A percentile compares a stretch with the other conserved stretches of the same genome.
These are phyloP conservation scores for Eulimnadia texana DNA, from an alignment of 1,140 invertebrate species.

Conservation along the genomic window DNA sequence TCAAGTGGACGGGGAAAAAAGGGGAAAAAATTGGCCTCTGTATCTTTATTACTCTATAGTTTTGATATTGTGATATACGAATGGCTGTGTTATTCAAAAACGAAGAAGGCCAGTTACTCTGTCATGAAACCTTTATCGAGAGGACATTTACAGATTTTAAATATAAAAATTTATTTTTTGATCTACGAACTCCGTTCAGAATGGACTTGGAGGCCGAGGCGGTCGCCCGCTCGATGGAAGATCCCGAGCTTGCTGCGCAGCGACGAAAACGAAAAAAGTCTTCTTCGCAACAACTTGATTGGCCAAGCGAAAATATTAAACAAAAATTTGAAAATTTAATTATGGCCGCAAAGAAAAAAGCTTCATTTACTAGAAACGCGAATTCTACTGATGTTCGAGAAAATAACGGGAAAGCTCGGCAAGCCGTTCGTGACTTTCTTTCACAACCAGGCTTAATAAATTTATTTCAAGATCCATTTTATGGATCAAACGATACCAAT, in stretches of 20 bases:
- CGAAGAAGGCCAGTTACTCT: no score
- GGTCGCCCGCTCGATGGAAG: background rate
- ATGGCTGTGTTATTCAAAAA: no score
- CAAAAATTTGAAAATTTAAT: background rate
- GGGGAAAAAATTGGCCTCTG: no score
- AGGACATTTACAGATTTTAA: background rate
- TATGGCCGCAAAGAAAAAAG: background rate
- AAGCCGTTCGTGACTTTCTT: background rate
- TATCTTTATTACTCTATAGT: no score
- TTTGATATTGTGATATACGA: no score
- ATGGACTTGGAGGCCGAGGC: conserved; percentile 10
- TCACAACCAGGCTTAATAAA: background rate
- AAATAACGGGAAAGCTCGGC: background rate
- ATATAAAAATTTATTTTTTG: background rate
- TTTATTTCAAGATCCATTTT: background rate
- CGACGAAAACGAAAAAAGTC: conserved; percentile 2
- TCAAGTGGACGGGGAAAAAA: no score
- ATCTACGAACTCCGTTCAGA: conserved; percentile 8
- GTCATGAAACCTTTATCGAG: background rate
- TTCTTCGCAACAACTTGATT: background rate
- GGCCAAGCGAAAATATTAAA: background rate
- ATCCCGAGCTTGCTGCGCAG: background rate
- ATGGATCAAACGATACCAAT: no score
- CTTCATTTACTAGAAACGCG: background rate
- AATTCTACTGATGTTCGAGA: background rate